Evolutionary conservation across 2,797 vertebrate species (phyloP), one percentile per base, ranked within the genome.

Genomic region (Anabas testudineus): DNA sequence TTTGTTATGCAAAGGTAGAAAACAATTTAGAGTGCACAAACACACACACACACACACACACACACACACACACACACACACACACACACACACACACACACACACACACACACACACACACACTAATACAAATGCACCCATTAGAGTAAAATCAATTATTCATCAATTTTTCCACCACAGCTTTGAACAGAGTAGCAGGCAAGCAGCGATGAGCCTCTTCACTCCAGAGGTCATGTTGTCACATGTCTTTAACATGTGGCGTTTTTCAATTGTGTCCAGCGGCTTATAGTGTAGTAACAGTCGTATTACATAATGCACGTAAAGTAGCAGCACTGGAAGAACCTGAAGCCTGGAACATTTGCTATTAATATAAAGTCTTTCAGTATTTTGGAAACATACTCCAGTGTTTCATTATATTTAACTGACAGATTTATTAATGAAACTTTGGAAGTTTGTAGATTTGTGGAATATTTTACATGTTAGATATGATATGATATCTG

Each of bases 111-210:
- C 68, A 55, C 65, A 49, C 52, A 72, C 71, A 49, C 62, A 64
- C 16, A 42, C 2, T 42, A 48, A 69, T 49, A 83, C 78, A 86
- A 82, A 80, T 78, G 66, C 65, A 72, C 56, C 83, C 87, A 87
- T 88, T 85, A 88, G 62, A 82, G 78, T 71, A 67, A 79, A 84
- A 91, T 91, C 88, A 86, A 91, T 92, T 80, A 81, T 86, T 87
- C 51, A 91, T 92, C 76, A 15, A 69, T 91, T 76, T 87, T 91
- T 90, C 89, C 87, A 81, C 32, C 68, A 59, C 63, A 60, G 72
- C 68, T 80, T 70, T 77, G 78, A 66, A 53, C 46, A 69, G 67
- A 62, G 72, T 16, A 53, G 56, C 46, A 32, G 67, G 30, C 56
- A 46, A 28, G 67, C 57, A 48, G 71, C 72, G 80, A 10, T 12